Evolutionary conservation across 2,797 vertebrate genomes (phyloP), one percentile per base, ranked within the genome.

Genomic region (Salmo trutta): DNA sequence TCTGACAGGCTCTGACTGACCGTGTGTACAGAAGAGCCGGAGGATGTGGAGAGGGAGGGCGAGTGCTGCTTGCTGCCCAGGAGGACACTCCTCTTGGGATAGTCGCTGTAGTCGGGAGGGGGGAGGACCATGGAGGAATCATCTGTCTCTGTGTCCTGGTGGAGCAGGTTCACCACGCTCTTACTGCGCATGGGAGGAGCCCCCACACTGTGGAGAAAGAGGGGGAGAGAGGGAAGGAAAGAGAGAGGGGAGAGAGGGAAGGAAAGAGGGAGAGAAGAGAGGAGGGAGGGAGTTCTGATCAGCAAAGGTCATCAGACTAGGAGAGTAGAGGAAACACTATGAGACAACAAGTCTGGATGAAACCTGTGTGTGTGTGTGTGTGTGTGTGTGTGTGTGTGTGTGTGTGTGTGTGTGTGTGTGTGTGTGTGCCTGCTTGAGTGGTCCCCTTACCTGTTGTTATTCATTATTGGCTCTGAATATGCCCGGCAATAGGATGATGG

Each of bases 401-500:
- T 24, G 24, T 24, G 24, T 24, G 24, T 24, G 24, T 24, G 24
- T 24, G 24, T 24, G 24, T 24, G 24, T 24, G 24, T 24, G 24
- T 24, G 24, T 24, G 24, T 24, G 24, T 24, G 24, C 10, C 10
- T 47, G 36, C 36, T 2, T 41, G 41, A 47, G n/a, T 65, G 14
- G 24, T 24, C 24, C 24, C 24, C 24, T 94, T 93, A 95, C 95
- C 93, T 93, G 94, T 93, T 94, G 93, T 94, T 93, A 90, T 96
- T 96, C 91, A 95, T 93, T 7, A 95, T 84, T 27, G 94, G 91
- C 82, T 96, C 96, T 0, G 96, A 94, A 67, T 91, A 81, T 31
- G 91, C 88, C 19, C 92, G 92, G 83, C 94, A 95, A 85, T 99
- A 99, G 0, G 98, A 99, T 0, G 96, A 97, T 15, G 98, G 98